phyloP scores from a whole-genome alignment of 2,113 vertebrate species.

The Notechis scutatus region DNA sequence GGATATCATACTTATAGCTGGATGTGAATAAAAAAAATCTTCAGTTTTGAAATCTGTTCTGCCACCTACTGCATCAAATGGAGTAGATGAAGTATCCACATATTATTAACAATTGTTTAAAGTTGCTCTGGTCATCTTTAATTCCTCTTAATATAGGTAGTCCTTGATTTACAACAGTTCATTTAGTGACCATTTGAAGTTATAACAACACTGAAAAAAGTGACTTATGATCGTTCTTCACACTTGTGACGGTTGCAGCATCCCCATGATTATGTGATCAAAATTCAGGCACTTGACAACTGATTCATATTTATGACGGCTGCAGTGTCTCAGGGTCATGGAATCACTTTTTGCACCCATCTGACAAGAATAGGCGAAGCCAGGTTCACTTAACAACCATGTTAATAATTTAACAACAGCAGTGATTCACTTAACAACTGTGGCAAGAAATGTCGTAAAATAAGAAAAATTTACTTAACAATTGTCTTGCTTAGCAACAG shows the following conservation, averaged over 20 bases:
- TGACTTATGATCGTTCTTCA: background rate
- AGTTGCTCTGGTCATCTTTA: background rate
- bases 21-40: background rate
- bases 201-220: background rate
- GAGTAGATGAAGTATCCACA: background rate
- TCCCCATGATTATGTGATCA: background rate
- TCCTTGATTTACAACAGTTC: background rate
- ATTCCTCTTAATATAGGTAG: background rate
- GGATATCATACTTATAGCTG: background rate
- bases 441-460: background rate
- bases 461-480: background rate
- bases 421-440: background rate
- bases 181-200: background rate
- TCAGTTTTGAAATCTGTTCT: background rate
- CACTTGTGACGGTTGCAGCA: background rate
- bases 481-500: background rate
- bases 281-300: background rate
- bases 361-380: background rate
- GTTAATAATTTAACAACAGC: background rate
- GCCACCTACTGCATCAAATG: background rate
- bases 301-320: background rate
- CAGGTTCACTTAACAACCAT: background rate
- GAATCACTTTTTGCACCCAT: background rate
- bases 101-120: background rate
- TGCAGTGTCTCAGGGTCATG: background rate